A percentile compares a stretch with the other conserved stretches of the same genome.
Evolutionary conservation across 2,113 vertebrate species (phyloP).

Genomic region (Notothenia coriiceps): DNA sequence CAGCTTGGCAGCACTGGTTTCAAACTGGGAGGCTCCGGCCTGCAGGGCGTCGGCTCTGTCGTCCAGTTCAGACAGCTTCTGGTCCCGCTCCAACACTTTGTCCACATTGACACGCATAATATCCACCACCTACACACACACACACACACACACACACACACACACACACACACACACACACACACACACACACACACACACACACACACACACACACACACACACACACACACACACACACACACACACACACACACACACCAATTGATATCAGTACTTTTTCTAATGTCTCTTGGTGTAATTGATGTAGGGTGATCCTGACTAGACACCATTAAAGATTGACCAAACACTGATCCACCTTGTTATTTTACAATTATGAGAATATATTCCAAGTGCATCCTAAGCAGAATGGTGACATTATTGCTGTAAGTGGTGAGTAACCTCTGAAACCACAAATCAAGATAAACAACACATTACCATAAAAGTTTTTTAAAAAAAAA

Average conservation of each 20-base stretch:
- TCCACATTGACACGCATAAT: conserved; percentile 98
- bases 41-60: conserved; percentile 95
- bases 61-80: conserved; percentile 91
- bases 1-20: conserved; percentile 94
- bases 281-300: background rate
- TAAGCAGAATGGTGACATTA: background rate
- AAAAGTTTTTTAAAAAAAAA: background rate
- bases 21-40: conserved; percentile 96
- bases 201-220: too few relatives aligned
- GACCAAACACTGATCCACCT: background rate
- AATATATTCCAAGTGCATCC: background rate
- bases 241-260: background rate
- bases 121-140: conserved; percentile 90
- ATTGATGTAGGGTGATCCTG: background rate
- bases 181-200: background rate
- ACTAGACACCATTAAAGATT: background rate
- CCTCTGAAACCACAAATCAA: background rate
- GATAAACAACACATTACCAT: background rate
- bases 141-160: background rate
- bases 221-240: background rate
- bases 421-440: conserved; percentile 4
- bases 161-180: too few relatives aligned
- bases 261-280: background rate
- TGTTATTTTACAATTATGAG: background rate
- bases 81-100: conserved; percentile 94